Evolutionary conservation across 1,140 invertebrate species (phyloP).

Genomic region (Scaptomyza graminum): DNA sequence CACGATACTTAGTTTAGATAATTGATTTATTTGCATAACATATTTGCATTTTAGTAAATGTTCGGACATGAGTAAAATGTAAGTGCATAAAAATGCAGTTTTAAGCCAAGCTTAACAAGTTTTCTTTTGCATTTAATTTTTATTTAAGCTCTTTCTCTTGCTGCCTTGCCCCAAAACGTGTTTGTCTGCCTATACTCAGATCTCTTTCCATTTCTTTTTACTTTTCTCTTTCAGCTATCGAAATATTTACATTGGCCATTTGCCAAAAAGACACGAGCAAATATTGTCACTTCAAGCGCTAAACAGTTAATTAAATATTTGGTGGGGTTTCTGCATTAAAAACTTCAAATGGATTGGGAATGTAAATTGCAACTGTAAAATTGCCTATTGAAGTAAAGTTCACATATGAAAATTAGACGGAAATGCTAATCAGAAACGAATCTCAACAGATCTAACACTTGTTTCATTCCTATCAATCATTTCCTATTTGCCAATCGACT

Average conservation of each 20-base stretch:
- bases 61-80: constrained; percentile 11
- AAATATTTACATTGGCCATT: constrained; percentile 28
- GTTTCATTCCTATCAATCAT: too few species aligned
- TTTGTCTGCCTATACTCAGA: background rate
- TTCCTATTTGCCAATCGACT: background rate
- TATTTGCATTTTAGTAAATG: background rate
- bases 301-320: constrained; percentile 45
- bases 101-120: too few species aligned
- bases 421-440: background rate
- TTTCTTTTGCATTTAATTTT: too few species aligned
- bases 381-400: background rate
- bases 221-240: background rate
- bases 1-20: constrained; percentile 32
- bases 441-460: background rate
- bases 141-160: too few species aligned
- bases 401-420: too few species aligned
- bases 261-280: constrained; percentile 31
- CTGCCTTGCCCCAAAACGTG: constrained; percentile 26
- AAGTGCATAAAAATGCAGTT: constrained; percentile 21
- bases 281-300: constrained; percentile 22
- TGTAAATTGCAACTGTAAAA: background rate
- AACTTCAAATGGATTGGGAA: background rate
- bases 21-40: constrained; percentile 48
- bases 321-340: constrained; percentile 18
- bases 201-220: too few species aligned